These are phyloP conservation scores for Pachypeltis micranthus DNA, from an alignment of 1,140 invertebrate genomes.

Conservation along the genomic window DNA sequence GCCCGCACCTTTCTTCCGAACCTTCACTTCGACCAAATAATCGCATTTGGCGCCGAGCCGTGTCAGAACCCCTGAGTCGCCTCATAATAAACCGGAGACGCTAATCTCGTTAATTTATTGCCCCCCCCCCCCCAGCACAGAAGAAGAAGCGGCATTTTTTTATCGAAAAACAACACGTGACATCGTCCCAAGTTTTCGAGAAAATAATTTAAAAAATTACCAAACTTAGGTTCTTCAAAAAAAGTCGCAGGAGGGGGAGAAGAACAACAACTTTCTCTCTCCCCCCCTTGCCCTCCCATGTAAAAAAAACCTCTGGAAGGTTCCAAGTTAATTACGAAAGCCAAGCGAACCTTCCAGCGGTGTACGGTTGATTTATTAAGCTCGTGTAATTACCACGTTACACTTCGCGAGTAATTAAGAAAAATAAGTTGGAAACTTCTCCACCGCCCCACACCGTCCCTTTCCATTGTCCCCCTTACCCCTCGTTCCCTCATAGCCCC, in stretches of 20 bases:
- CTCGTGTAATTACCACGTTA: slow-evolving; percentile 10
- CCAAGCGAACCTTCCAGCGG: background rate
- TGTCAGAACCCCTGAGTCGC: too few relatives aligned
- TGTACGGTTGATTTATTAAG: slow-evolving; percentile 11
- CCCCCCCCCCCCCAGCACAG: background rate
- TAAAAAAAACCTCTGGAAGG: background rate
- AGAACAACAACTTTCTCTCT: too few relatives aligned
- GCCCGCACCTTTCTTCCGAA: too few relatives aligned
- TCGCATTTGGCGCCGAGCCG: too few relatives aligned
- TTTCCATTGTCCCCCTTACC: too few relatives aligned
- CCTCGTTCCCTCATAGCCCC: too few relatives aligned
- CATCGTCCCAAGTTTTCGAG: background rate
- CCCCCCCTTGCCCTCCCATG: too few relatives aligned
- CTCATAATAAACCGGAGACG: background rate
- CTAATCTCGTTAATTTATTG: background rate
- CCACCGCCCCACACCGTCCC: too few relatives aligned
- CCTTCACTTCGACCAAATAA: too few relatives aligned
- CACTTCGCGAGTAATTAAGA: slow-evolving; percentile 12
- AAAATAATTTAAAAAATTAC: background rate
- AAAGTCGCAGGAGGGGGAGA: background rate
- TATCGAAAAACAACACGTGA: background rate
- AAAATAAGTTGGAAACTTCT: slow-evolving; percentile 3
- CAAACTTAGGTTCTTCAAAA: background rate
- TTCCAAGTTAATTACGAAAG: slow-evolving; percentile 5
- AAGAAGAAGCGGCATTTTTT: background rate